These are phyloP conservation scores for Hydraecia micacea DNA, from an alignment of 2,888 invertebrate species.

Conservation along the genomic window DNA sequence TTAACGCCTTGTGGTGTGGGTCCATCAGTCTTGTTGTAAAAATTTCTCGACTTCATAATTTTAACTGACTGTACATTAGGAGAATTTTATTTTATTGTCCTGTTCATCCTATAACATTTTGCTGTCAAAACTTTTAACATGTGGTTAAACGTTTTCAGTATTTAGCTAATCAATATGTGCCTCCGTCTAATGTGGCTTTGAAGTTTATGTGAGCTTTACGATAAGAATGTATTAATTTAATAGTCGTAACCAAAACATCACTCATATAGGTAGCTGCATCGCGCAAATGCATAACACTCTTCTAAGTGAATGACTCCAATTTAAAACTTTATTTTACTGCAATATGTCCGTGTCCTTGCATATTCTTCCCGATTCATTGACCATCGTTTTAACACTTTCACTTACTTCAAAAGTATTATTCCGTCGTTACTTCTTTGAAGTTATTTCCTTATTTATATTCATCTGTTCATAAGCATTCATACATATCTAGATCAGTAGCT, in stretches of 20 bases:
- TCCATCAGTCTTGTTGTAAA: conserved; percentile 5
- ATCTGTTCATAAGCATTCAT: background rate
- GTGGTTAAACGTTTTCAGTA: background rate
- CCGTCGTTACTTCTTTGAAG: background rate
- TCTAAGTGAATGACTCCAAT: conserved; percentile 14
- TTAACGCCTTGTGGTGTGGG: conserved; percentile 10
- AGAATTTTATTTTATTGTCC: background rate
- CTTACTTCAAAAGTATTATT: background rate
- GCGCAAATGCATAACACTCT: background rate
- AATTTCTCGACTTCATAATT: conserved; percentile 23
- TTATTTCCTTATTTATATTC: background rate
- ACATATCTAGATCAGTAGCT: background rate
- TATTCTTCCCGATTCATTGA: conserved; percentile 46
- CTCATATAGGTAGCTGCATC: too few relatives aligned
- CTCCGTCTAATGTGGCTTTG: background rate
- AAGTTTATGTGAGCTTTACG: background rate
- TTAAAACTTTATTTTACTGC: conserved; percentile 5
- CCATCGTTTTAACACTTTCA: conserved; percentile 21
- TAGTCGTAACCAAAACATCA: background rate
- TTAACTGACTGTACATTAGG: background rate
- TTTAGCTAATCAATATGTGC: background rate
- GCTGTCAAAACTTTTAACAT: background rate
- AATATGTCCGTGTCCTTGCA: conserved; percentile 29
- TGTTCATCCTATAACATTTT: background rate
- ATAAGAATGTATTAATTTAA: background rate